Percentiles rank a stretch among this genome's conserved stretches.
Conservation (phyloP, 2,888 invertebrate species). For the Ecdyonurus torrentis region DNA sequence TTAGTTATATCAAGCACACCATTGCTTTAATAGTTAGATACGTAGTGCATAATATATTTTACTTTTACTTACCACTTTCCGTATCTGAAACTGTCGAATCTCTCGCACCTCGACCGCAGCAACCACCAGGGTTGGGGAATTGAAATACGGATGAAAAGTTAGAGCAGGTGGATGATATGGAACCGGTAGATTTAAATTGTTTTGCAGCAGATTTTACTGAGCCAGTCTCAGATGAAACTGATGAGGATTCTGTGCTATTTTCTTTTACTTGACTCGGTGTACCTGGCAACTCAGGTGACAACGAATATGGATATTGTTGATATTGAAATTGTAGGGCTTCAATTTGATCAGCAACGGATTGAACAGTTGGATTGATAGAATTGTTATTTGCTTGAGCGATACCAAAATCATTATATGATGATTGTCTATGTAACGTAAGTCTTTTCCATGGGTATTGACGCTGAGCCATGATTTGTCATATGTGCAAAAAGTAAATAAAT, state of each 20-base stretch:
- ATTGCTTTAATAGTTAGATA: too few relatives aligned
- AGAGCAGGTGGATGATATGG: not conserved
- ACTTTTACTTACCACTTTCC: not conserved
- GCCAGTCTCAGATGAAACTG: not conserved
- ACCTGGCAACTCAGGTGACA: constrained; percentile 10
- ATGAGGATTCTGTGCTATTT: not conserved
- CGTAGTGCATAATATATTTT: too few relatives aligned
- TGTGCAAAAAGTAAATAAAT: too few relatives aligned
- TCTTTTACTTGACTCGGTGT: not conserved
- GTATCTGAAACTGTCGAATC: not conserved
- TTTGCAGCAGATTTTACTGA: not conserved
- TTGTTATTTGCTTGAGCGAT: not conserved
- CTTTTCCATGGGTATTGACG: constrained; percentile 7
- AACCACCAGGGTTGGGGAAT: too few relatives aligned
- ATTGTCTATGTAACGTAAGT: constrained; percentile 5
- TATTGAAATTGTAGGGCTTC: constrained; percentile 11
- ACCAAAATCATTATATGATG: constrained; percentile 7
- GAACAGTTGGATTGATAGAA: not conserved
- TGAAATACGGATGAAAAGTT: not conserved
- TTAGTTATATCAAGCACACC: too few relatives aligned
- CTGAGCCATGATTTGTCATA: constrained; percentile 6
- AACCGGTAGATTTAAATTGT: not conserved
- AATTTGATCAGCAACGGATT: constrained; percentile 11
- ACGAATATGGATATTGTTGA: constrained; percentile 10
- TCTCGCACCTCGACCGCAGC: not conserved